These are phyloP conservation scores for Cyphomyrus discorhynchus DNA, from an alignment of 2,113 vertebrate genomes.

Conservation along the genomic window DNA sequence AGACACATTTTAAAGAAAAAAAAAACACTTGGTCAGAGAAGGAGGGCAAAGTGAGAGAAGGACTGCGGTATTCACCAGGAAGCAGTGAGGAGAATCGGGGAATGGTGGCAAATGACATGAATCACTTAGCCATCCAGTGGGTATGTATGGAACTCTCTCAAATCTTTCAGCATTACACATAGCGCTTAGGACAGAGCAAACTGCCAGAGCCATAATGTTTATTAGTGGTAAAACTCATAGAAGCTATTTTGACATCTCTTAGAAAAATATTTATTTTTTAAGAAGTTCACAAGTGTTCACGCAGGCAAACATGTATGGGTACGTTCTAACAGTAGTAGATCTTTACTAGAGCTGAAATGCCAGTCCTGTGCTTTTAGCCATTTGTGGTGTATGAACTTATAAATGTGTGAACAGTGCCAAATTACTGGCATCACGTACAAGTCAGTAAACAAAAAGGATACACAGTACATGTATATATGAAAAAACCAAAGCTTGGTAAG, in stretches of 20 bases:
- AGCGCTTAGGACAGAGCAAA: background rate
- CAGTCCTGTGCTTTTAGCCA: background rate
- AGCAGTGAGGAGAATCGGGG: constrained; percentile 16
- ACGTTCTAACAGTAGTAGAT: background rate
- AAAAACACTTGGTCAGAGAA: constrained; percentile 14
- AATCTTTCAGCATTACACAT: constrained; percentile 25
- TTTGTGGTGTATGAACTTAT: background rate
- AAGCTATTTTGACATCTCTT: background rate
- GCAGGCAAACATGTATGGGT: background rate
- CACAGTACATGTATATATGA: background rate
- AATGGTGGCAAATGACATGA: background rate
- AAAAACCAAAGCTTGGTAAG: background rate
- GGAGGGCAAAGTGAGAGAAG: background rate
- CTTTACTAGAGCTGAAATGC: constrained; percentile 6
- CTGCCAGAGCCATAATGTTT: constrained; percentile 21
- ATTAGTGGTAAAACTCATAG: background rate
- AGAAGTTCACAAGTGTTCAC: background rate
- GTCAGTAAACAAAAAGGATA: background rate
- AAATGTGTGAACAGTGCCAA: constrained; percentile 10
- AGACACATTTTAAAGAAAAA: constrained; percentile 14
- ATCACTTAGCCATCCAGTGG: background rate
- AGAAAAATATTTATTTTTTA: constrained; percentile 7
- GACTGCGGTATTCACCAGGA: background rate
- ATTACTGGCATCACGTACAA: background rate
- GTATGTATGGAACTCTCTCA: constrained; percentile 21